Evolutionary conservation across 2,113 vertebrate species (phyloP), one percentile per base, ranked within the genome.

Genomic region (Hypanus sabinus): DNA sequence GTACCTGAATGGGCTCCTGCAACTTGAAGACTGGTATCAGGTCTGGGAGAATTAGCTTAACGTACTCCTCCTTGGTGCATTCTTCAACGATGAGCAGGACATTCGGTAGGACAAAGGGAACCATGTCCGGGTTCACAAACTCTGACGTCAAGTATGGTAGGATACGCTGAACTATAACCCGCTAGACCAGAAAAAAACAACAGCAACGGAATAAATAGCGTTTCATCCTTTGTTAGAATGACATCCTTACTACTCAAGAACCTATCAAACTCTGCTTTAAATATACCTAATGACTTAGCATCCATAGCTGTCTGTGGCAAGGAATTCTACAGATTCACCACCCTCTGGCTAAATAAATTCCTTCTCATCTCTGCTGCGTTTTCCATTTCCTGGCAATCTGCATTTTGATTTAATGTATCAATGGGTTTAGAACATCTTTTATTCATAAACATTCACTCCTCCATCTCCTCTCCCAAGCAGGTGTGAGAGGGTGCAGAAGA

Each of bases 71-170:
- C 97, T 99, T 99, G 95, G 98, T 99, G 95, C 99, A 99, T 91
- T 99, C 98, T 94, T 99, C 99, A 0, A 98, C 99, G 94, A 99
- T 99, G 5, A 99, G 96, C 94, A 99, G 97, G 95, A 99, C 99
- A 0, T 99, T 99, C 94, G 99, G 99, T 94, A 99, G 96, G 94
- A 99, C 98, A 94, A 99, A 99, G 77, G 99, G 99, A 94, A 99
- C 99, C 99, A 99, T 99, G 95, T 99, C 99, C 30, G 98, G 99
- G 95, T 99, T 99, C 94, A 99, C 97, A 94, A 99, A 99, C 95
- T 99, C 99, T 0, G 99, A 98, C 65, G 97, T 98, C 96, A 99
- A 96, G 30, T 96, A 97, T 4, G 99, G 99, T 94, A 99, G 96
- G 97, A 99, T 98, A 79, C 99, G 97, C 94, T 99, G 97, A 87